These are phyloP conservation scores for Sminthurides aquaticus DNA, from an alignment of 2,888 invertebrate species.

Conservation along the genomic window DNA sequence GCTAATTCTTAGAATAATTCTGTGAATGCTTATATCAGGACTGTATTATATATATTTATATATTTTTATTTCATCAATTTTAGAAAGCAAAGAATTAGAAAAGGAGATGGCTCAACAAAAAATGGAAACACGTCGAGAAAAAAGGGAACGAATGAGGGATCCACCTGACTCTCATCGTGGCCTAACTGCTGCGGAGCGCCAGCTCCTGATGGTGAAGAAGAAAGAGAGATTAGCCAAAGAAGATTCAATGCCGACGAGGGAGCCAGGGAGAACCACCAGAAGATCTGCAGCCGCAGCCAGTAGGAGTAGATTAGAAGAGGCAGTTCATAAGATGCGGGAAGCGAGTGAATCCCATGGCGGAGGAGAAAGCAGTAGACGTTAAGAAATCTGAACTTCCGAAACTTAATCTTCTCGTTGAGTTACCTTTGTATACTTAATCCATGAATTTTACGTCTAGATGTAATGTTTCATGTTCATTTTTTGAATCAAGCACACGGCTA, in stretches of 20 bases:
- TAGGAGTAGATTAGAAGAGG: slow-evolving; percentile 39
- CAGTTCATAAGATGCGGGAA: slow-evolving; percentile 38
- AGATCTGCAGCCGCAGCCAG: slow-evolving; percentile 25
- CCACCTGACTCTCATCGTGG: slow-evolving; percentile 37
- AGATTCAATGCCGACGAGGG: slow-evolving; percentile 30
- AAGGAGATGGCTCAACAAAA: slow-evolving; percentile 43
- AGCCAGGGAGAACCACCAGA: slow-evolving; percentile 37
- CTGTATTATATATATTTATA: neutral
- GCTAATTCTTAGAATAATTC: slow-evolving; percentile 3
- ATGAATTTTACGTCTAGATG: no score
- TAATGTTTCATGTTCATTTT: no score
- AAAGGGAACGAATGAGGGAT: slow-evolving; percentile 34
- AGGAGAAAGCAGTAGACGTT: neutral
- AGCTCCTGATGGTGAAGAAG: slow-evolving; percentile 45
- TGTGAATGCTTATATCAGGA: neutral
- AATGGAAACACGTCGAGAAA: slow-evolving; percentile 42
- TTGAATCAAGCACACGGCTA: no score
- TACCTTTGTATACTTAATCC: neutral
- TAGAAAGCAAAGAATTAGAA: slow-evolving; percentile 43
- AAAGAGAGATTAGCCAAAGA: slow-evolving; percentile 44
- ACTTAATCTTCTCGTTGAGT: neutral
- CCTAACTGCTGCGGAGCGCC: slow-evolving; percentile 44
- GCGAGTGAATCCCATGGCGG: slow-evolving; percentile 10
- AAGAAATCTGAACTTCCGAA: neutral
- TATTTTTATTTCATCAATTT: no score